Evolutionary conservation across 2,113 vertebrate species (phyloP).

Genomic region (Ondatra zibethicus): DNA sequence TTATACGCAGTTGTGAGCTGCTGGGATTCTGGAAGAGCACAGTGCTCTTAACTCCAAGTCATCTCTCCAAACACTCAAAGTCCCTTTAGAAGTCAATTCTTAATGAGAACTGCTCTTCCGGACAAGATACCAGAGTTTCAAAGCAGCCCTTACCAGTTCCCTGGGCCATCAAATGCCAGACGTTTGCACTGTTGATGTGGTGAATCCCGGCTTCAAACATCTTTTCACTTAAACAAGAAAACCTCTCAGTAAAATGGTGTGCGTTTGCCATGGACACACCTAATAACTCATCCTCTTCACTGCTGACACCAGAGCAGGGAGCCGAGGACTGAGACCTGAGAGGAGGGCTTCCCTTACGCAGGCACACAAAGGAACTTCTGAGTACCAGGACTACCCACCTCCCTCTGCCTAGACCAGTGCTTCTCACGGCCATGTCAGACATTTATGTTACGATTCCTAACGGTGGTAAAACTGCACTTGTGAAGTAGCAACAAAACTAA

Average conservation of each 20-base stretch:
- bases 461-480: neutral
- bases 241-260: neutral
- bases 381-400: neutral
- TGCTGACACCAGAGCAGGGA: neutral
- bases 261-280: neutral
- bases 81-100: constrained; percentile 34
- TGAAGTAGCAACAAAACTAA: neutral
- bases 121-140: constrained; percentile 10
- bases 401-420: neutral
- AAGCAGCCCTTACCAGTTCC: neutral
- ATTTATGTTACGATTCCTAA: no score
- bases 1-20: neutral
- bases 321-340: neutral
- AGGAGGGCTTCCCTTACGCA: neutral
- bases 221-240: neutral
- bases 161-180: constrained; percentile 8
- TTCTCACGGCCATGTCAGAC: neutral
- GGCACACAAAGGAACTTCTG: neutral
- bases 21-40: neutral
- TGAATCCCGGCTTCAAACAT: neutral
- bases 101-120: constrained; percentile 13
- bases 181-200: neutral
- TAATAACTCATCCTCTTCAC: neutral
- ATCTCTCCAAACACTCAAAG: neutral
- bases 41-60: neutral